Base-by-base conservation (phyloP, 2,113 vertebrate genomes). In the Psittacara wagleri region DNA sequence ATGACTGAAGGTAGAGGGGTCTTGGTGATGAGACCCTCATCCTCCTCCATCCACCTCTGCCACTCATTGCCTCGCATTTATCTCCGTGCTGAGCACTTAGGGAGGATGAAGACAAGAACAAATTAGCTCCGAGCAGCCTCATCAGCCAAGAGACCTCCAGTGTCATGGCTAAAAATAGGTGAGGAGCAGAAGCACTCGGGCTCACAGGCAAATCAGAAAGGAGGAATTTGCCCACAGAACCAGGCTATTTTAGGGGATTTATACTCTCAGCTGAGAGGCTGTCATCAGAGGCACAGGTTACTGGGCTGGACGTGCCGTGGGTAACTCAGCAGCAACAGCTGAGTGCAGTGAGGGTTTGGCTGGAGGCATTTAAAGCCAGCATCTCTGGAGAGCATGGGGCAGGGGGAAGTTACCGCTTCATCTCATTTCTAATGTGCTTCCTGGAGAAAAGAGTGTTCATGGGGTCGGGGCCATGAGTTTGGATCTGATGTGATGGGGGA, bases 121-220 rank as follows among this genome's bases (percentile, higher is more conserved):
- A 92, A 92, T 95, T 66, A 74, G 80, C 70, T 92, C 57, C 3
- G 5, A 88, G 96, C 55, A 81, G 84, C 44, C 89, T 95, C 93
- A 91, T 96, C 96, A 91, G 89, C 90, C 92, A 95, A 92, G 82
- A 94, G 95, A 95, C 95, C 88, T 94, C 72, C 90, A 92, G 90
- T 91, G 89, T 95, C 8, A 29, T 81, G 92, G 88, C 94, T 97
- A 96, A 96, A 96, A 96, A 97, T 93, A 95, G 90, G 90, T 93
- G 82, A 94, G 94, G 27, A 92, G 75, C 75, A 95, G 92, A 87
- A 95, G 68, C 0, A 6, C 62, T 79, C 0, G 0, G 72, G 92
- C 92, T 80, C 14, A 72, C 69, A 61, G 90, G 83, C 94, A 86
- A 96, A 83, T 94, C 95, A 90, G 96, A 52, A 93, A 92, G 90